Evolutionary conservation across 2,113 vertebrate species (phyloP), one percentile per base, ranked within the genome.

Genomic region (Salvelinus namaycush): DNA sequence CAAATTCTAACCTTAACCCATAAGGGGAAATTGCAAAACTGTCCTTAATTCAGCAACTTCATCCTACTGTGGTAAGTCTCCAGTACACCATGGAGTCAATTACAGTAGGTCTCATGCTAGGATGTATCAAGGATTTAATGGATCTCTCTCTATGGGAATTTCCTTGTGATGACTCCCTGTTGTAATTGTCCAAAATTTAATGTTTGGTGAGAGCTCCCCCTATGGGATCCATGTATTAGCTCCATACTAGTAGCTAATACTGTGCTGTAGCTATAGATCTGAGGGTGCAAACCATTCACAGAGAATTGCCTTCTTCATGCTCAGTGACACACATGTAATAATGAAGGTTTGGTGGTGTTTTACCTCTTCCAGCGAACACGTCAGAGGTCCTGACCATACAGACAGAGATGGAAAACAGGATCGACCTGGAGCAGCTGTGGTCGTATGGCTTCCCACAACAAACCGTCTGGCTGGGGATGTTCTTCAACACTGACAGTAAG

Each of bases 331-430:
- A 71, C 22, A 12, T 62, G 24, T 68, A 39, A 48, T 64, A 14
- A 24, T 31, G 51, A 34, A 9, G 78, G 77, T 81, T 3, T 65
- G 76, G 0, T 78, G 27, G 4, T 65, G 1, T 77, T 64, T 8
- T 79, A 70, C 5, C 14, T 51, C 75, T 82, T 76, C 48, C 26
- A 94, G 94, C 83, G 39, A 94, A 94, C 84, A 89, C 92, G 27
- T 96, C 97, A 24, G 90, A 94, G 76, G 89, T 99, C 73, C 87
- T 99, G 77, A 95, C 95, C 71, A 94, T 98, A 76, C 90, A 95
- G 86, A 94, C 93, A 71, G 95, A 96, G 82, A 91, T 90, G 20
- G 97, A 98, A 91, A 97, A 94, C 72, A 89, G 87, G 2, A 98
- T 98, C 86, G 79, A 97, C 76, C 87, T 96, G 84, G 93, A 96